Evolutionary conservation across 2,888 invertebrate species (phyloP).

Genomic region (Silvanus unidentatus): DNA sequence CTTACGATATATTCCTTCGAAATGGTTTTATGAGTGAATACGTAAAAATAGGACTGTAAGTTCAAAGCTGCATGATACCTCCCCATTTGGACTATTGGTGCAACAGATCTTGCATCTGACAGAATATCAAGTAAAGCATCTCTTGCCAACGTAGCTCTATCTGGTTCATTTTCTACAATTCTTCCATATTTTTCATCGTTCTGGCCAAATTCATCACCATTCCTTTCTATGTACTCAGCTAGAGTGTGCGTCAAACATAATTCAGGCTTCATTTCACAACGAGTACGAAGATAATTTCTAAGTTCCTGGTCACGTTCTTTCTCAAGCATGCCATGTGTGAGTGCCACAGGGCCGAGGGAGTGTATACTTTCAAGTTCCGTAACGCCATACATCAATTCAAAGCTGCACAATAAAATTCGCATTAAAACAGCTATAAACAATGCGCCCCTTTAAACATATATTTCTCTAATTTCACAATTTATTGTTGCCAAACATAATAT

Average conservation of each 20-base stretch:
- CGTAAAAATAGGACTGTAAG: slow-evolving; percentile 78
- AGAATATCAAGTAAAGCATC: slow-evolving; percentile 81
- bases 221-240: slow-evolving; percentile 50
- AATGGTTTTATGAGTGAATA: slow-evolving; percentile 78
- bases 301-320: slow-evolving; percentile 71
- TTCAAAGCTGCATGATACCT: slow-evolving; percentile 71
- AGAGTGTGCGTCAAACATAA: slow-evolving; percentile 58
- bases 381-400: slow-evolving; percentile 81
- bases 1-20: slow-evolving; percentile 75
- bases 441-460: too few relatives aligned
- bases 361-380: slow-evolving; percentile 78
- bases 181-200: slow-evolving; percentile 23
- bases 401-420: slow-evolving; percentile 49
- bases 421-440: too few relatives aligned
- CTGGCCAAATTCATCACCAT: slow-evolving; percentile 17
- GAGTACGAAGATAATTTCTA: slow-evolving; percentile 69
- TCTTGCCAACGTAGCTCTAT: slow-evolving; percentile 42
- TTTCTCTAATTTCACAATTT: too few relatives aligned
- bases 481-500: too few relatives aligned
- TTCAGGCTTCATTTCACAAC: slow-evolving; percentile 71
- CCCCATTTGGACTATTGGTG: slow-evolving; percentile 72
- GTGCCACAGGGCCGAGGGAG: slow-evolving; percentile 63
- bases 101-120: slow-evolving; percentile 81
- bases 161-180: slow-evolving; percentile 26
- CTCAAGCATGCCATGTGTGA: slow-evolving; percentile 68